A percentile compares a stretch with the other conserved stretches of the same genome.
phyloP scores from a whole-genome alignment of 2,113 vertebrate genomes.

The Alligator mississippiensis region DNA sequence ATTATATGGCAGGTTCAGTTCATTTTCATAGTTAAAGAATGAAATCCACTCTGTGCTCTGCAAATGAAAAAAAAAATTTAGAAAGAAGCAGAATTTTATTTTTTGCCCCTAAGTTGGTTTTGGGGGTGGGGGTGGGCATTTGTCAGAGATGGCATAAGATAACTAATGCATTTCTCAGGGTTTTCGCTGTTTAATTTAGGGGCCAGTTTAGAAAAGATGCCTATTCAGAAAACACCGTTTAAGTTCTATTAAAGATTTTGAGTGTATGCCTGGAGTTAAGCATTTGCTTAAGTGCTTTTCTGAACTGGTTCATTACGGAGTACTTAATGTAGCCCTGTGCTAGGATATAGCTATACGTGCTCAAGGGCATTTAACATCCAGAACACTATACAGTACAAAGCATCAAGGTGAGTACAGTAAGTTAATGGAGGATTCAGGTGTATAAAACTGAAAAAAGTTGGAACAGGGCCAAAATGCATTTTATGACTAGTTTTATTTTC shows the following conservation, averaged over 20 bases:
- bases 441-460: neutral
- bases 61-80: neutral
- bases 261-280: neutral
- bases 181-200: neutral
- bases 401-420: neutral
- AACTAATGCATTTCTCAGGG: neutral
- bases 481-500: constrained; percentile 37
- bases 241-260: neutral
- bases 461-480: neutral
- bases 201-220: neutral
- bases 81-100: neutral
- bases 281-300: neutral
- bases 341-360: accelerated
- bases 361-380: neutral
- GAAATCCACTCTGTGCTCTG: neutral
- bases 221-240: neutral
- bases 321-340: accelerated
- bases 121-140: neutral
- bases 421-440: neutral
- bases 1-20: neutral
- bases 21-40: constrained; percentile 3
- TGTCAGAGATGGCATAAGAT: neutral
- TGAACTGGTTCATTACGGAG: neutral
- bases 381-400: neutral
- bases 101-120: neutral